Evolutionary conservation across 1,140 invertebrate species (phyloP).

Genomic region (Wasmannia auropunctata): DNA sequence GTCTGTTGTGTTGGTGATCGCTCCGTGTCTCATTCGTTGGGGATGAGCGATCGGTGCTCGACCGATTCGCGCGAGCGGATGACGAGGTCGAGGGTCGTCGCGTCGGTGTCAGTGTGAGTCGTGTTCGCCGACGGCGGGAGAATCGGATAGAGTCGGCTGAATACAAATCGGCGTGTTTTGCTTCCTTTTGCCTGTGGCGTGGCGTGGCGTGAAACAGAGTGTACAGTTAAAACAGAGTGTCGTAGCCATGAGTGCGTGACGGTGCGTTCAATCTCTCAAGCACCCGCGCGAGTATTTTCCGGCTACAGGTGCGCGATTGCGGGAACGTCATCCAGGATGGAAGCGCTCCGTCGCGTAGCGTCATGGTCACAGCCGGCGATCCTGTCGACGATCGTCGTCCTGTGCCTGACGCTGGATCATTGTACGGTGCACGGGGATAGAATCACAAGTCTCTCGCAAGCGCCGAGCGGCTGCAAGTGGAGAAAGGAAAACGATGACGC

Average conservation of each 20-base stretch:
- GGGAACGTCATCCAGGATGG: background rate
- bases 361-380: background rate
- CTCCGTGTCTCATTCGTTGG: background rate
- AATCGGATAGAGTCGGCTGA: background rate
- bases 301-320: conserved; percentile 6
- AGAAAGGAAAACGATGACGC: conserved; percentile 79
- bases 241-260: conserved; percentile 73
- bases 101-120: conserved; percentile 19
- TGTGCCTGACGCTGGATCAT: conserved; percentile 53
- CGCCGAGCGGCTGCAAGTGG: conserved; percentile 90
- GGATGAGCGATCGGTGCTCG: conserved; percentile 59
- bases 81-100: conserved; percentile 20
- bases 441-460: conserved; percentile 81
- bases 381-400: background rate
- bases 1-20: background rate
- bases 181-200: background rate
- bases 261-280: conserved; percentile 46
- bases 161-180: background rate
- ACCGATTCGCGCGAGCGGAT: conserved; percentile 1
- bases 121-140: conserved; percentile 25
- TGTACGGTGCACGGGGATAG: conserved; percentile 68
- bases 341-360: background rate
- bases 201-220: conserved; percentile 34
- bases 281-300: conserved; percentile 16
- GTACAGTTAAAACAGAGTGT: conserved; percentile 49